Conservation (phyloP, 2,888 invertebrate genomes). For the Hipparchia sbordonii region DNA sequence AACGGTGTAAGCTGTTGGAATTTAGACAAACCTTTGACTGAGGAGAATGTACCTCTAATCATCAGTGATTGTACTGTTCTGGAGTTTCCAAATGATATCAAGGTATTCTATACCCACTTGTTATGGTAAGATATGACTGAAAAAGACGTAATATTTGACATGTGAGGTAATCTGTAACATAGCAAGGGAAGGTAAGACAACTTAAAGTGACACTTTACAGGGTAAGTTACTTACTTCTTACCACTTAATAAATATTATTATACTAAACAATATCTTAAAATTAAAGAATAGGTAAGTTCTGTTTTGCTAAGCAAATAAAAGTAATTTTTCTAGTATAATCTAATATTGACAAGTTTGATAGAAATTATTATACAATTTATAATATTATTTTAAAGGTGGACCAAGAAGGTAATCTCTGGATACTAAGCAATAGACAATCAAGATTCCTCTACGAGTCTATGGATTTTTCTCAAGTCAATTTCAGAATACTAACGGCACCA, state of each 20-base stretch:
- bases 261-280: too few species aligned
- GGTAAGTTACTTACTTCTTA: too few species aligned
- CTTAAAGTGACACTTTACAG: too few species aligned
- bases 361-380: background rate
- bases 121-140: too few species aligned
- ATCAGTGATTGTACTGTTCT: slow-evolving; percentile 86
- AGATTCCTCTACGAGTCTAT: slow-evolving; percentile 85
- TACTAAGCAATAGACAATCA: slow-evolving; percentile 89
- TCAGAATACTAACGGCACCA: slow-evolving; percentile 78
- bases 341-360: too few species aligned
- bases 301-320: too few species aligned
- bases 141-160: too few species aligned
- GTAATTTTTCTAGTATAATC: too few species aligned
- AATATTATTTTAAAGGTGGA: slow-evolving; percentile 71
- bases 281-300: too few species aligned
- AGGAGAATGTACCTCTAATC: slow-evolving; percentile 84
- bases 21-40: slow-evolving; percentile 79
- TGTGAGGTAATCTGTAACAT: background rate
- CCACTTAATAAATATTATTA: too few species aligned
- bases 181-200: background rate
- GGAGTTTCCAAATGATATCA: slow-evolving; percentile 89
- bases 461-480: slow-evolving; percentile 86
- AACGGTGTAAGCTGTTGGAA: slow-evolving; percentile 92
- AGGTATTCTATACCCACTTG: slow-evolving; percentile 57
- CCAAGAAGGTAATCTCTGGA: slow-evolving; percentile 85